A percentile compares a stretch with the other conserved stretches of the same genome.
Evolutionary conservation across 2,797 vertebrate species (phyloP).

Genomic region (Coccyzus lansbergi): DNA sequence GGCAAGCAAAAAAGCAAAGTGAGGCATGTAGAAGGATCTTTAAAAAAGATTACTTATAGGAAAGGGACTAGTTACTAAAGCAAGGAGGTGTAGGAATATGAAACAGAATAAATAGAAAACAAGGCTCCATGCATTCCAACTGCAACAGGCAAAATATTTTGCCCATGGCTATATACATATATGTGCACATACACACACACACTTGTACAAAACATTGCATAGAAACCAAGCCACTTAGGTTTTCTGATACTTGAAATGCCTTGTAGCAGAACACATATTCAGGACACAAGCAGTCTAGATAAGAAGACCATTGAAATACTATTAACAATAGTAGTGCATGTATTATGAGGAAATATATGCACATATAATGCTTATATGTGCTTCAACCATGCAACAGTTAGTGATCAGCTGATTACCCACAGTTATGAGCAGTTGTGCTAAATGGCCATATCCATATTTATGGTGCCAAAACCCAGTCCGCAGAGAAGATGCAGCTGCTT

Average conservation of each 20-base stretch:
- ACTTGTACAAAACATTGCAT: neutral
- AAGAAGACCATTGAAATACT: neutral
- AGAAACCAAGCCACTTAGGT: neutral
- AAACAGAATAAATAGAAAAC: neutral
- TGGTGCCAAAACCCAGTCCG: neutral
- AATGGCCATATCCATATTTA: neutral
- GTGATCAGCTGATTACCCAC: neutral
- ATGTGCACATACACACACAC: fast-evolving
- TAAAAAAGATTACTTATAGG: neutral
- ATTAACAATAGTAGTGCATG: neutral
- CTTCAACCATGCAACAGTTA: neutral
- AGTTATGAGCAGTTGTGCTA: neutral
- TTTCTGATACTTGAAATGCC: neutral
- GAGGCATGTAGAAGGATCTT: neutral
- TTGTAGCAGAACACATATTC: neutral
- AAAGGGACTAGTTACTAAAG: neutral
- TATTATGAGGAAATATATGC: neutral
- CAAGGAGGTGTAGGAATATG: neutral
- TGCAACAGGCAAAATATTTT: neutral
- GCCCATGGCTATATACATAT: neutral
- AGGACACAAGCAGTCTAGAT: neutral
- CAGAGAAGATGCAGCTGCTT: neutral
- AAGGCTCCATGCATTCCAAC: neutral
- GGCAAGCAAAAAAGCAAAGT: neutral
- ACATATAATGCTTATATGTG: neutral